Evolutionary conservation across 2,888 invertebrate species (phyloP).

Genomic region (Eremobia ochroleuca): DNA sequence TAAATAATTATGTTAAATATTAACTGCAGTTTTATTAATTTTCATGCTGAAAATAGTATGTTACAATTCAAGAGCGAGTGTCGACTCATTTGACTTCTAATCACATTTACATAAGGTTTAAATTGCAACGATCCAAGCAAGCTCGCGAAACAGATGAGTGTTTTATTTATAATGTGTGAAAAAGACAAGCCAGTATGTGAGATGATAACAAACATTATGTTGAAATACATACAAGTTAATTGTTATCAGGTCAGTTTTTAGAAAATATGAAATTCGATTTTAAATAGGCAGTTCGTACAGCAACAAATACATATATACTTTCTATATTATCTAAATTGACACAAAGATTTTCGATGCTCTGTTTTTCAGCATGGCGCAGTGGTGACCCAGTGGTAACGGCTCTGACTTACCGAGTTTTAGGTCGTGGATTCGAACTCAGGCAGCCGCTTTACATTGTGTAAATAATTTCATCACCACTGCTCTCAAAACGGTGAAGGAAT

Average conservation of each 20-base stretch:
- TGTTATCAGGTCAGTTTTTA: neutral
- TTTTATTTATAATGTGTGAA: neutral
- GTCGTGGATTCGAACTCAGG: too few relatives aligned
- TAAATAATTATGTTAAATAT: slow-evolving; percentile 42
- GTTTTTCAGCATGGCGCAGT: too few relatives aligned
- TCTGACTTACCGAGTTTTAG: too few relatives aligned
- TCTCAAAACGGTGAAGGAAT: too few relatives aligned
- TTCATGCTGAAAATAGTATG: neutral
- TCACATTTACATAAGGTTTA: neutral
- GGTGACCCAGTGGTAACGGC: too few relatives aligned
- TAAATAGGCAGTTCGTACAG: neutral
- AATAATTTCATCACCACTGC: too few relatives aligned
- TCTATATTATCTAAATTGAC: too few relatives aligned
- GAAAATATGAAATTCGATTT: neutral
- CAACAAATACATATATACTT: neutral
- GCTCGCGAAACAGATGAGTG: neutral
- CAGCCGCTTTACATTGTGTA: too few relatives aligned
- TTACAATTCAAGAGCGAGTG: neutral
- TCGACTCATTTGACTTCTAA: neutral
- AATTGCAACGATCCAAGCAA: neutral
- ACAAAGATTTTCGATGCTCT: too few relatives aligned
- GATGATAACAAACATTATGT: neutral
- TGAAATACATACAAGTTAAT: neutral
- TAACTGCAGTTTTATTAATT: neutral
- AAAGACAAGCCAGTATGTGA: neutral